Percentiles rank a stretch among this genome's conserved stretches.
Conservation (phyloP, 2,888 invertebrate species). For the Cataglyphis cursor region DNA sequence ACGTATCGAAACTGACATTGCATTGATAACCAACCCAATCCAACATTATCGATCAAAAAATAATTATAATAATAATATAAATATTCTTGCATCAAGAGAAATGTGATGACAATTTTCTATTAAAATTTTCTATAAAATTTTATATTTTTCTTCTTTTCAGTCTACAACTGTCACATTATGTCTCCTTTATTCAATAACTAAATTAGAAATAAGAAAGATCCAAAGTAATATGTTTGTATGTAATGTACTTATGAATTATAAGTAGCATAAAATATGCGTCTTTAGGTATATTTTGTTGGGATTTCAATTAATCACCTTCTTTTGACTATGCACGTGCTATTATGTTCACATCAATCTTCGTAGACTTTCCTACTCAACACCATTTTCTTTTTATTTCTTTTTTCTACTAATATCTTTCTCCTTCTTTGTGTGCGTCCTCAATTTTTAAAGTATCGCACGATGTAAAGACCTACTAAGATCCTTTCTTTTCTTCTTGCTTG, state of each 20-base stretch:
- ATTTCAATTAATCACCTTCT: slow-evolving; percentile 50
- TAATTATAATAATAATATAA: neutral
- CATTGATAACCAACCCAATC: neutral
- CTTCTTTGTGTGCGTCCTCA: slow-evolving; percentile 9
- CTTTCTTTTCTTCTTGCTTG: slow-evolving; percentile 65
- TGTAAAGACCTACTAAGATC: slow-evolving; percentile 56
- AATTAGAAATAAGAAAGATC: slow-evolving; percentile 13
- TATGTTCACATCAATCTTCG: slow-evolving; percentile 51
- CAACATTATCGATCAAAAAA: neutral
- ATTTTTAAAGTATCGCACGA: slow-evolving; percentile 59
- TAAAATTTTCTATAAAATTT: neutral
- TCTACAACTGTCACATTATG: neutral
- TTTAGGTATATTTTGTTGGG: slow-evolving; percentile 10
- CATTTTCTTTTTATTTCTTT: neutral
- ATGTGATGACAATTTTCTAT: neutral
- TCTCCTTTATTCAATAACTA: neutral
- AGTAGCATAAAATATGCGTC: slow-evolving; percentile 28
- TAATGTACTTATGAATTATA: slow-evolving; percentile 17
- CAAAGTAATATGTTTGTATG: neutral
- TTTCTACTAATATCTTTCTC: slow-evolving; percentile 3
- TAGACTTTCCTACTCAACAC: slow-evolving; percentile 16
- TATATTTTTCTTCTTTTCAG: neutral
- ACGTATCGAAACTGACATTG: neutral
- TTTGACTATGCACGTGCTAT: slow-evolving; percentile 24
- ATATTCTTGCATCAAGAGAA: neutral